Evolutionary conservation across 2,888 invertebrate genomes (phyloP), one percentile per base, ranked within the genome.

Genomic region (Andrena chrysosceles): DNA sequence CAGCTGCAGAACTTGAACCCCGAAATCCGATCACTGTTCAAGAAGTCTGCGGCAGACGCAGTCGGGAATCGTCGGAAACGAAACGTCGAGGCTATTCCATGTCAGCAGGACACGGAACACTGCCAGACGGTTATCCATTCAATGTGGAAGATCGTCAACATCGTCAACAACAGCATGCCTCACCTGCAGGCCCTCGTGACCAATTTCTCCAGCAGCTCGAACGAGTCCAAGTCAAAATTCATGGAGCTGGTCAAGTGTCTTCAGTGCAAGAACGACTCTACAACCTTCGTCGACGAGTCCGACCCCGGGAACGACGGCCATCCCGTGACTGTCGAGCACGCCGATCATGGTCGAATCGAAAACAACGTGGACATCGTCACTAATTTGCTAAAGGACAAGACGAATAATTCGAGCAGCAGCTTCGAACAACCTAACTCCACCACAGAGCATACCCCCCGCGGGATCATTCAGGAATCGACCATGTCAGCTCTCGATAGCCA

Each of bases 211-310:
- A 52, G 48, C 8, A 13, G 20, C 0, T 23, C 0, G 0, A 1
- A 0, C 0, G n/a, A 7, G 0, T 2, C 70, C 1, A 59, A 69
- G 31, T 77, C 67, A 20, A 49, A 76, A 31, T 23, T 77, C 29
- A 26, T 20, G 5, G 81, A 80, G 31, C 20, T 85, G 6, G 0
- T 83, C 16, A 64, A 87, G 3, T 91, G 91, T 85, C 49, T 91
- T 2, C 69, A 86, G 6, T 91, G 91, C 69, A 82, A 82, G n/a
- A 69, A 77, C 62, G 49, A 74, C 26, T 48, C 67, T 16, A 59
- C n/a, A 2, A 5, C 10, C 4, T 31, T 16, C 8, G 1, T 10
- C 2, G 64, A 69, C 2, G 52, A 31, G 0, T 5, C 67, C 0
- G 52, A 7, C 23, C 8, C 48, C 42, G 26, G 68, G 5, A 62